Base-by-base conservation (phyloP, 2,113 vertebrate genomes). In the Protobothrops flavoviridis region DNA sequence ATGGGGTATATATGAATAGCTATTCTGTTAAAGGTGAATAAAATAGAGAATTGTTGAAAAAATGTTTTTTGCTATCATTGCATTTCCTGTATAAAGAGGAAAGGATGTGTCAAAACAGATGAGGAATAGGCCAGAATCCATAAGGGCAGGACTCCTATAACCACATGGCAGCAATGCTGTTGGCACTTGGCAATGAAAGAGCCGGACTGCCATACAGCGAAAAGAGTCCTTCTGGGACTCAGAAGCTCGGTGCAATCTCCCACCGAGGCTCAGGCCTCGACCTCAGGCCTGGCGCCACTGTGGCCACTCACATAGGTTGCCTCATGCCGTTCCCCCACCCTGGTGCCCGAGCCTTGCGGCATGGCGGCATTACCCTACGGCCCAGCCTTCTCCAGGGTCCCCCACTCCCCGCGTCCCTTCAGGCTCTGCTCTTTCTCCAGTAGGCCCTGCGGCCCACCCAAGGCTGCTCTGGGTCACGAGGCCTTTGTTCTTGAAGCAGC, bases 21-120 rank as follows among this genome's bases (percentile, higher is more conserved):
- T 96, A 81, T 92, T 69, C 90, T 97, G 90, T 96, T 93, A 97
- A 97, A 96, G 93, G 88, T 74, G 93, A 96, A 96, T 95, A 93
- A 94, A 94, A 95, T 95, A 95, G 93, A 91, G 95, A 43, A 95
- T 96, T 97, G 96, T 98, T 97, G 91, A 96, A 91, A 12, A 43
- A 61, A 5, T 53, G 48, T 21, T 93, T 50, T 39, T 86, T 87
- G 48, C 5, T 52, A 24, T 29, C 29, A 29, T 52, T 87, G 43
- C 11, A 29, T 87, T 50, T 50, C 6, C 26, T 5, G 24, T n/a
- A 6, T 12, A 52, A 52, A 87, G 3, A 1, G 24, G 24, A 89
- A 26, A 57, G 12, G n/a, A 1, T 59, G 3, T 29, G n/a, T 43
- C 33, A 2, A 57, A 59, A 56, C 10, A 23, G 88, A 1, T 13